Conservation (phyloP, 2,113 vertebrate genomes). For the Aix galericulata region DNA sequence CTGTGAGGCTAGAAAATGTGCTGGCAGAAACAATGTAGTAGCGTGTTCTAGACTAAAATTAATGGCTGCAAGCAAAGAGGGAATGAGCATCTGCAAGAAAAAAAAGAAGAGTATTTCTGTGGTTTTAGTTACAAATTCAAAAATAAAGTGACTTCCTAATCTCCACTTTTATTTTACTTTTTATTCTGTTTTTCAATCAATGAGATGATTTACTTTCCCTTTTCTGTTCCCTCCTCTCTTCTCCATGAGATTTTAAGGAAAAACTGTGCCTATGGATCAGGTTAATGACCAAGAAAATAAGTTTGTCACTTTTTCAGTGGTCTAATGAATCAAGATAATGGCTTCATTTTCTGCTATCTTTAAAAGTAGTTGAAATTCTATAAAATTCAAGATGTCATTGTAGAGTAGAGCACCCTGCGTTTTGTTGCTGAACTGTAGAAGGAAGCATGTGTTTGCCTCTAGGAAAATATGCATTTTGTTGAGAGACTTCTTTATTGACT, state of each 20-base stretch:
- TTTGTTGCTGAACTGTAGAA: constrained; percentile 25
- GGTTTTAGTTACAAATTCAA: neutral
- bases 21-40: neutral
- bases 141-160: neutral
- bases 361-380: neutral
- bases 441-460: constrained; percentile 25
- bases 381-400: neutral
- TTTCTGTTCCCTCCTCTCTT: neutral
- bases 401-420: neutral
- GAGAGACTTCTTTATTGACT: neutral
- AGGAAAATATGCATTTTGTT: constrained; percentile 28
- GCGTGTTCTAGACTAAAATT: neutral
- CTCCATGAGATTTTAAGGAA: neutral
- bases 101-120: neutral
- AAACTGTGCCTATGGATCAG: neutral
- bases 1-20: neutral
- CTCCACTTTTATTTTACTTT: neutral
- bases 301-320: neutral
- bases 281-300: neutral
- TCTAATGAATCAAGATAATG: neutral
- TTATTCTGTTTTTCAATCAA: neutral
- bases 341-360: neutral
- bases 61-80: neutral
- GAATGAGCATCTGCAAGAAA: neutral
- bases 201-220: neutral